A percentile compares a stretch with the other conserved stretches of the same genome.
These are phyloP conservation scores for Paraescarpia echinospica DNA, from an alignment of 1,140 invertebrate species.

Conservation along the genomic window DNA sequence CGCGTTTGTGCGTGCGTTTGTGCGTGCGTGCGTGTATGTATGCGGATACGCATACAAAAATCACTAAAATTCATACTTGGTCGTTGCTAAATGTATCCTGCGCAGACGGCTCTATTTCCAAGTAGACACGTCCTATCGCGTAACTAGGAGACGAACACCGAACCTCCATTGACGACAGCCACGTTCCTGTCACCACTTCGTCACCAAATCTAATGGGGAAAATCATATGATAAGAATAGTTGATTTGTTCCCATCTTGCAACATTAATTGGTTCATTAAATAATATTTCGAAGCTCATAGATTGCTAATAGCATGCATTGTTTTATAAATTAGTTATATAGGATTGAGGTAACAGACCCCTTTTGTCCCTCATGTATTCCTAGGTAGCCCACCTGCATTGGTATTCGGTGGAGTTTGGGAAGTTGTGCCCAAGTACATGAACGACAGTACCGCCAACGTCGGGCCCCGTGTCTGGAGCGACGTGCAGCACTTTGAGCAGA, in stretches of 20 bases:
- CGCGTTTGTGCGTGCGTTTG: not conserved
- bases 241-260: not conserved
- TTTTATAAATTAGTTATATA: too few relatives aligned
- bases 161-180: conserved; percentile 33
- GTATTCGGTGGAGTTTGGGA: conserved; percentile 30
- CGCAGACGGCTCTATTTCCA: conserved; percentile 32
- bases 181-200: conserved; percentile 27
- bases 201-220: conserved; percentile 18
- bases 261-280: too few relatives aligned
- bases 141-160: conserved; percentile 30
- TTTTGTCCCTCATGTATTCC: not conserved
- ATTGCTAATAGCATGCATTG: too few relatives aligned
- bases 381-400: conserved; percentile 21
- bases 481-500: conserved; percentile 28
- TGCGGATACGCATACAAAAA: not conserved
- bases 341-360: too few relatives aligned
- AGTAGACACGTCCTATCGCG: conserved; percentile 15
- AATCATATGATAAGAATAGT: not conserved
- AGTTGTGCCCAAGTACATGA: conserved; percentile 38
- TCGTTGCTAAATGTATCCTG: conserved; percentile 28
- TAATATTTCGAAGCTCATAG: too few relatives aligned
- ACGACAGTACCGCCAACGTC: conserved; percentile 35
- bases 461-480: conserved; percentile 31
- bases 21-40: not conserved
- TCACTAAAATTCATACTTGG: conserved; percentile 24